These are phyloP conservation scores for Sinocyclocheilus maitianheensis DNA, from an alignment of 2,113 vertebrate species.

Conservation along the genomic window DNA sequence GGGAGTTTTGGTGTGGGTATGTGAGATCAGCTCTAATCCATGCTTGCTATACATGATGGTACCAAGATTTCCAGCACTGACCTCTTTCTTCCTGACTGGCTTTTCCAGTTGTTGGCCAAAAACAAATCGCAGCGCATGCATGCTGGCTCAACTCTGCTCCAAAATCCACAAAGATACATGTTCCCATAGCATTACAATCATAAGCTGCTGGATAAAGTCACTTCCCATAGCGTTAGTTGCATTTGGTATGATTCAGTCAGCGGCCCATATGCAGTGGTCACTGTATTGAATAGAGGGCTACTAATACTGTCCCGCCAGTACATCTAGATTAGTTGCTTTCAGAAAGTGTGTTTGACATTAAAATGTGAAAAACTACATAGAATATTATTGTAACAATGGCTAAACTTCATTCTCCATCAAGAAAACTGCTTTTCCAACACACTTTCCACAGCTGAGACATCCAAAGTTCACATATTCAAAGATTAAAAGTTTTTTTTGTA, in stretches of 20 bases:
- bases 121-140: background rate
- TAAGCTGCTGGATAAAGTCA: background rate
- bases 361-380: background rate
- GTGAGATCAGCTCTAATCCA: slow-evolving; percentile 15
- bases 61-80: slow-evolving; percentile 1
- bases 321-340: background rate
- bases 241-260: background rate
- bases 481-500: background rate
- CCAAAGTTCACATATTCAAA: background rate
- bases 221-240: background rate
- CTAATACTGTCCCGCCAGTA: background rate
- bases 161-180: background rate
- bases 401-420: background rate
- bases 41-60: background rate
- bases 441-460: background rate
- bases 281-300: background rate
- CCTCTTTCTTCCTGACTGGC: background rate
- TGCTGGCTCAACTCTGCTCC: background rate
- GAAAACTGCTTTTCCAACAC: background rate
- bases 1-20: background rate
- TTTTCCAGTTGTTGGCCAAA: slow-evolving; percentile 8
- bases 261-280: background rate
- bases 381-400: background rate
- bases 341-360: background rate
- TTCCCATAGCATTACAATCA: slow-evolving; percentile 1